Base-by-base conservation (phyloP, 2,113 vertebrate genomes). In the Lathamus discolor region DNA sequence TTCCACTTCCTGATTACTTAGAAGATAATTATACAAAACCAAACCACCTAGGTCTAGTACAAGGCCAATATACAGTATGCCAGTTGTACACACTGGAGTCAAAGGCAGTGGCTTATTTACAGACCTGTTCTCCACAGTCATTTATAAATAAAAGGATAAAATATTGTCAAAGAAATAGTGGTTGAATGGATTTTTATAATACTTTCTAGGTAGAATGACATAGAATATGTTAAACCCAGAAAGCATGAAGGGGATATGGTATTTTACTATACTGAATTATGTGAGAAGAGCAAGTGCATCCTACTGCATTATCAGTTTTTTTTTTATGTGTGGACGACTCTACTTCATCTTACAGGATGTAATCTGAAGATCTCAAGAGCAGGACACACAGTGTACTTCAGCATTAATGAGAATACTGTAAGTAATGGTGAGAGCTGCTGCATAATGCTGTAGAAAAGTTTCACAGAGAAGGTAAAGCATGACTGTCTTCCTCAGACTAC, bases 111-210 rank as follows among this genome's bases (percentile, higher is more conserved):
- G 92, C 84, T 97, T 92, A 86, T 79, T 90, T 89, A 55, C 28
- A 75, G 87, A 93, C 43, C 72, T 93, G 75, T 94, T 79, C 82
- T 91, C 35, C 9, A 10, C n/a, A 81, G 41, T 84, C 55, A 85
- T 85, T 97, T 92, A 91, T 95, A 94, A 96, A 90, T 13, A 83
- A 69, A 90, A 75, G 39, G 76, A 82, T 95, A 82, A 93, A 95
- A 91, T 41, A 43, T n/a, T 86, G 52, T 93, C 54, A 96, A 74
- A 37, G 74, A 96, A 97, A 88, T 67, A 94, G 85, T 85, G 69
- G 49, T 57, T 89, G 90, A 88, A 77, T 72, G 88, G 67, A 93
- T 95, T 96, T 97, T 97, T 64, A 81, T 90, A 96, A 95, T 92
- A 31, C 28, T 67, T 92, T 77, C 54, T 91, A 68, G 59, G 62